Evolutionary conservation across 2,888 invertebrate species (phyloP).

Genomic region (Parnassius glacialis): DNA sequence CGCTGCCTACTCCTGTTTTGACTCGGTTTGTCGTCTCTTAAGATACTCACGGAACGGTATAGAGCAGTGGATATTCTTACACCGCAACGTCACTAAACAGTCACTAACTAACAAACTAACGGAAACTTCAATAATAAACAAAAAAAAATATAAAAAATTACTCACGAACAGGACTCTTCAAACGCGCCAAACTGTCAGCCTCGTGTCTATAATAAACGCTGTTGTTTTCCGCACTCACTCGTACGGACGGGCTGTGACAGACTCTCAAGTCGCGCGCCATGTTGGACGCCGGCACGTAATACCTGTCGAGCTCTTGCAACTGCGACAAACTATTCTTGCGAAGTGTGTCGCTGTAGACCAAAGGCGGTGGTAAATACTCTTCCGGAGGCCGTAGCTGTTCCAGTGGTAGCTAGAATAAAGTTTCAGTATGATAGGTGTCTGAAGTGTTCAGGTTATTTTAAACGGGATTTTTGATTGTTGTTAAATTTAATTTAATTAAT

Average conservation of each 20-base stretch:
- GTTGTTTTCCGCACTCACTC: slow-evolving; percentile 60
- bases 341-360: slow-evolving; percentile 59
- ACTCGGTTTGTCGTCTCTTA: no score
- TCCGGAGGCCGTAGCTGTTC: slow-evolving; percentile 73
- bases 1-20: no score
- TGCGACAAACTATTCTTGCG: slow-evolving; percentile 55
- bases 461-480: no score
- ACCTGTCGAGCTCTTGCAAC: slow-evolving; percentile 61
- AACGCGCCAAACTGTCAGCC: neutral
- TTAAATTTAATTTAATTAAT: no score
- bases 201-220: slow-evolving; percentile 53
- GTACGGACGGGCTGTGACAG: slow-evolving; percentile 55
- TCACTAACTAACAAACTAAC: no score
- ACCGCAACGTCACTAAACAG: no score
- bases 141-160: neutral
- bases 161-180: neutral
- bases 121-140: no score
- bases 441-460: no score
- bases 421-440: no score
- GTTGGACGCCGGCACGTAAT: slow-evolving; percentile 33
- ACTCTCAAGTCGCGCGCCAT: slow-evolving; percentile 51
- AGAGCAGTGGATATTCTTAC: no score
- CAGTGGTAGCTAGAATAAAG: slow-evolving; percentile 49
- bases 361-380: slow-evolving; percentile 53
- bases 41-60: no score